Evolutionary conservation across 2,113 vertebrate genomes (phyloP).

Genomic region (Oncorhynchus nerka): DNA sequence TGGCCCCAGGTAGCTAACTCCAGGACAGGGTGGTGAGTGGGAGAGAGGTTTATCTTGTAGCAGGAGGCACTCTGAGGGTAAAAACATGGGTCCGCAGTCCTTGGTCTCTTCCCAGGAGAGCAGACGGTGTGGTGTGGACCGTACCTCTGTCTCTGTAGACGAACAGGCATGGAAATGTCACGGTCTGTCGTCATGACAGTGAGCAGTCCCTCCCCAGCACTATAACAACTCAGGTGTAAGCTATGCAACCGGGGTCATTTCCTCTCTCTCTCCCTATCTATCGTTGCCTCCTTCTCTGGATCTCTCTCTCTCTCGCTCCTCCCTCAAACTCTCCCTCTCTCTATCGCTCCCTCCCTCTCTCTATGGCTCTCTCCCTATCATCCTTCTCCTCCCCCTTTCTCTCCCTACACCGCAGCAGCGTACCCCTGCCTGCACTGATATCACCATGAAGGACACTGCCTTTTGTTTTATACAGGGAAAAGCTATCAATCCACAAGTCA

Average conservation of each 20-base stretch:
- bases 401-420: background rate
- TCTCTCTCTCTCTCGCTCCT: background rate
- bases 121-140: slow-evolving; percentile 23
- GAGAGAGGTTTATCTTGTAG: slow-evolving; percentile 71
- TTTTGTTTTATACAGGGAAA: slow-evolving; percentile 7
- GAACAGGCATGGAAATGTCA: slow-evolving; percentile 52
- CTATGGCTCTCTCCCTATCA: background rate
- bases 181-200: slow-evolving; percentile 47
- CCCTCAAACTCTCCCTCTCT: slow-evolving; percentile 7
- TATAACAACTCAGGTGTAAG: slow-evolving; percentile 29
- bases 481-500: slow-evolving; percentile 2
- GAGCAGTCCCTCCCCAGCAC: slow-evolving; percentile 37
- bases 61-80: slow-evolving; percentile 70
- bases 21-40: slow-evolving; percentile 49
- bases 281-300: background rate
- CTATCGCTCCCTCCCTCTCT: slow-evolving; percentile 5
- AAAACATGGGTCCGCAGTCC: slow-evolving; percentile 67
- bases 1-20: slow-evolving; percentile 31
- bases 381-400: background rate
- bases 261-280: background rate
- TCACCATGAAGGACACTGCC: background rate
- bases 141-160: slow-evolving; percentile 48
- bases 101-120: slow-evolving; percentile 53
- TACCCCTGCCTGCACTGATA: background rate
- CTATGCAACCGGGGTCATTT: background rate